phyloP scores from a whole-genome alignment of 2,113 vertebrate species.

The Thalassoma bifasciatum region DNA sequence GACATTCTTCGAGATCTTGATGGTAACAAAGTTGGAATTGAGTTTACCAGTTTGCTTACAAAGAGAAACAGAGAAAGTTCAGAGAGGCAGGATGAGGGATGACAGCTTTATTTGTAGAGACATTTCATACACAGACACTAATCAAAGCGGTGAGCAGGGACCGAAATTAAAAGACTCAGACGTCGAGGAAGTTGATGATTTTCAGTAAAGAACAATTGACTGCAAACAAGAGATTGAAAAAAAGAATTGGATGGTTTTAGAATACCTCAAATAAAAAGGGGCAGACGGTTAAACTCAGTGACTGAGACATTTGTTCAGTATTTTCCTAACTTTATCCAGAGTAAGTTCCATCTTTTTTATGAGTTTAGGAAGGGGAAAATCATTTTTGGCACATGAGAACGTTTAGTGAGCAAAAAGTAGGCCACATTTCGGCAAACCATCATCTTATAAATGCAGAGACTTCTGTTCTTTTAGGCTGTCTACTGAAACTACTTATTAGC shows the following conservation, averaged over 20 bases:
- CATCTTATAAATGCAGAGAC: conserved; percentile 36
- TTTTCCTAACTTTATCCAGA: conserved; percentile 70
- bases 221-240: too few species aligned
- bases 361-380: conserved; percentile 72
- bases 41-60: too few species aligned
- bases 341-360: conserved; percentile 57
- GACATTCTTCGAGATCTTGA: not conserved
- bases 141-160: too few species aligned
- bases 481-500: conserved; percentile 11
- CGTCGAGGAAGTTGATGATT: too few species aligned
- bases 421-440: conserved; percentile 65
- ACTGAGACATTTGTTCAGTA: conserved; percentile 63
- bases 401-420: conserved; percentile 68
- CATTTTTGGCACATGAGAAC: conserved; percentile 62
- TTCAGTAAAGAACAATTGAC: too few species aligned
- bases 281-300: conserved; percentile 32
- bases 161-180: too few species aligned
- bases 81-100: too few species aligned
- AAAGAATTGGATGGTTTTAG: too few species aligned
- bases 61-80: too few species aligned
- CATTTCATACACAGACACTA: too few species aligned
- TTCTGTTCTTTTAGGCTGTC: conserved; percentile 31
- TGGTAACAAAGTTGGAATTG: not conserved
- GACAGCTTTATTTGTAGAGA: too few species aligned
- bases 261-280: not conserved